These are phyloP conservation scores for Anoura caudifer DNA, from an alignment of 2,113 vertebrate species.

Conservation along the genomic window DNA sequence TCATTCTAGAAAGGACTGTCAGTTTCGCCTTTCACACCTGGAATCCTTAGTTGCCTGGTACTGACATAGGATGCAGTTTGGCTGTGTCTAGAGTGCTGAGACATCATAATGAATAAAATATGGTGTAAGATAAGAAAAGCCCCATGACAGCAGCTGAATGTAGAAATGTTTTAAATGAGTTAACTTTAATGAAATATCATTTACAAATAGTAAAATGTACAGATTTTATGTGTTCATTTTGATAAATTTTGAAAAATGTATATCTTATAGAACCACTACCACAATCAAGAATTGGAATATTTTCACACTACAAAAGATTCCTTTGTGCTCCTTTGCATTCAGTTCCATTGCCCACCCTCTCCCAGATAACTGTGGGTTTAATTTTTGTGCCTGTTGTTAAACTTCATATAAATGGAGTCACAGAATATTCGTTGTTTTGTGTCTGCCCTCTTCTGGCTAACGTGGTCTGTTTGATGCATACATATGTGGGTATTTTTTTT, in stretches of 20 bases:
- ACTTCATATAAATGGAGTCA: neutral
- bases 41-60: neutral
- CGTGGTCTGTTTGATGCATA: neutral
- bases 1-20: neutral
- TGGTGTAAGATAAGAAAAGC: neutral
- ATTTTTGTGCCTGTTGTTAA: neutral
- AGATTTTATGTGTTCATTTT: neutral
- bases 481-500: neutral
- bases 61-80: neutral
- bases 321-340: neutral
- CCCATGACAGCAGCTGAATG: neutral
- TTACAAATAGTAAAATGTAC: neutral
- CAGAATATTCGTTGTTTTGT: neutral
- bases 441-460: neutral
- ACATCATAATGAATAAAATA: neutral
- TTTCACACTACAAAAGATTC: neutral
- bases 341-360: neutral
- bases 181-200: neutral
- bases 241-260: neutral
- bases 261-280: neutral
- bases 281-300: neutral
- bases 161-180: neutral
- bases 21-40: neutral
- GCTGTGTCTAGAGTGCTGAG: neutral
- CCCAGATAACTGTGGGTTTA: neutral